Conservation (phyloP, 2,113 vertebrate genomes). For the Oncorhynchus kisutch region DNA sequence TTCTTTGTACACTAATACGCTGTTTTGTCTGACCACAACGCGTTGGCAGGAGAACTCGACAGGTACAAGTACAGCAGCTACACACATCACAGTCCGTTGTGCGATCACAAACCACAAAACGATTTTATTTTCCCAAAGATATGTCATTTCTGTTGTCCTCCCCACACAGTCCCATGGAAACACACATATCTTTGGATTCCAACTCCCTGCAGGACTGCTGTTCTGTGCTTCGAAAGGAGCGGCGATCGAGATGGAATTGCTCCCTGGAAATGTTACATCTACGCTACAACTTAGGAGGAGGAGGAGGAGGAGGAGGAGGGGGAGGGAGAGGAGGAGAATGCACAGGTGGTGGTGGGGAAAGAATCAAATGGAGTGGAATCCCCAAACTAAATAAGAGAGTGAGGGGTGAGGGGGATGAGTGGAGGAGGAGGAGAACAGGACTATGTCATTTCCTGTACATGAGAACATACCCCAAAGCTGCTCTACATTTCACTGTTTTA, state of each 20-base stretch:
- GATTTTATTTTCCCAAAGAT: not conserved
- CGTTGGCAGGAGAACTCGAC: not conserved
- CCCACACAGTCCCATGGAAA: not conserved
- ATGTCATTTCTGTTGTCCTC: not conserved
- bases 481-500: slow-evolving; percentile 13
- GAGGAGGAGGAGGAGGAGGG: no score
- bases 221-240: slow-evolving; percentile 11
- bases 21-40: not conserved
- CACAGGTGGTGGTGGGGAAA: slow-evolving; percentile 38
- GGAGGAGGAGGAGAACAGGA: slow-evolving; percentile 4
- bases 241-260: slow-evolving; percentile 1
- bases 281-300: slow-evolving; percentile 13
- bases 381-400: slow-evolving; percentile 11
- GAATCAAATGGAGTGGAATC: not conserved
- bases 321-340: slow-evolving; percentile 10
- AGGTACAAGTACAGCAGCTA: not conserved
- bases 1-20: not conserved
- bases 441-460: slow-evolving; percentile 42
- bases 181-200: not conserved
- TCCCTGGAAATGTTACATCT: slow-evolving; percentile 47
- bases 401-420: no score
- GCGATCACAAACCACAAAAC: not conserved
- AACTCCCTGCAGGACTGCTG: not conserved
- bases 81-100: not conserved
- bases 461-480: slow-evolving; percentile 34